Base-by-base conservation (phyloP, 1,140 invertebrate genomes). In the Cherax quadricarinatus region DNA sequence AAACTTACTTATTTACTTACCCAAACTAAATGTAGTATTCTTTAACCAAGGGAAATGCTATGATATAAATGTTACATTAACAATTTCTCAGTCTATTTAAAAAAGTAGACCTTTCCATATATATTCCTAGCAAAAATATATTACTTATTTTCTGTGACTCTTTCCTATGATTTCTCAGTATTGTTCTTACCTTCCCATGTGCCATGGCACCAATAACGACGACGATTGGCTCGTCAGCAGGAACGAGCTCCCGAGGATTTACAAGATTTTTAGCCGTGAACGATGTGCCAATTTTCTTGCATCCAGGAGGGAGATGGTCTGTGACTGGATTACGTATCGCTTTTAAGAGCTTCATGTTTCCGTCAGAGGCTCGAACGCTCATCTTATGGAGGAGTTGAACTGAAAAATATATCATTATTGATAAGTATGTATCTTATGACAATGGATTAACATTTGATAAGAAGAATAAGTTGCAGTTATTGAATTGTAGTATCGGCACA, bases 321-420 rank as follows among this genome's bases (percentile, higher is more conserved):
- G 97, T 98, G 0, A 99, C 96, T 4, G 99, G 99, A 96, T 99
- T 99, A 95, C 99, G 99, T 75, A 99, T 99, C 9, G 99, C 98
- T 96, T 99, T 99, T 80, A 99, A 95, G 41, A 99, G 95, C 94
- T 99, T 99, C 95, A 98, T 97, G 2, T 97, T 97, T 2, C 97
- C 97, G 95, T 99, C 98, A 30, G 97, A 97, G 78, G 99, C 98
- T 94, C 98, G 96, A 48, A 99, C 98, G 91, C 97, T 97, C 94
- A 99, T 97, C 95, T 99, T 99, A 94, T 99, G 98, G 75, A 99
- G 96, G 16, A 99, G 95, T 96, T 99, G 99, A 75, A 99, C 99
- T 99, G 96, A 92, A 97, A 96, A 95, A 93, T 83, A 86, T 80
- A 82, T 93, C 94, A 93, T 92, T 51, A 49, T 21, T 14, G 10